Conservation (phyloP, 2,888 invertebrate genomes). For the Tortrix viridana region DNA sequence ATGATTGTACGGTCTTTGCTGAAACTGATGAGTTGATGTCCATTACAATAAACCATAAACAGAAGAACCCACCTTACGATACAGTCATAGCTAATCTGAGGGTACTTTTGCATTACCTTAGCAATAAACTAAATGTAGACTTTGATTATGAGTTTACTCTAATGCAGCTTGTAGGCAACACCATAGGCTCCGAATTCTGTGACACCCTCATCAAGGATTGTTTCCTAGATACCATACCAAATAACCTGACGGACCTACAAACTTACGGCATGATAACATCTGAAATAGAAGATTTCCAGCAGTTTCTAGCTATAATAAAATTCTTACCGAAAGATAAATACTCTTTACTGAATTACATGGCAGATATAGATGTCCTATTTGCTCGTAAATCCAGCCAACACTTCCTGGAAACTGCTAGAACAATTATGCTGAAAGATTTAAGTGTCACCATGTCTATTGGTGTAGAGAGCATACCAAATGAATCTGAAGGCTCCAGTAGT, state of each 20-base stretch:
- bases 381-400: constrained; percentile 90
- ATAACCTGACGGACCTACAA: constrained; percentile 88
- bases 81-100: constrained; percentile 84
- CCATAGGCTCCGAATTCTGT: constrained; percentile 85
- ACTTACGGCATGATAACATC: constrained; percentile 86
- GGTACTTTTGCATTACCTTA: constrained; percentile 83
- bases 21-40: constrained; percentile 63
- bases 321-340: constrained; percentile 83
- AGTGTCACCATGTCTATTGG: constrained; percentile 87
- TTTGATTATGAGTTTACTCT: constrained; percentile 60
- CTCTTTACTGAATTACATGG: constrained; percentile 87
- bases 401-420: constrained; percentile 87
- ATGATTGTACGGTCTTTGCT: constrained; percentile 69
- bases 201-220: constrained; percentile 89
- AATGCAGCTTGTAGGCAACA: constrained; percentile 82
- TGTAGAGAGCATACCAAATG: constrained; percentile 69
- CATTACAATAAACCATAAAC: constrained; percentile 69
- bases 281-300: constrained; percentile 87
- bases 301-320: constrained; percentile 82
- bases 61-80: constrained; percentile 75
- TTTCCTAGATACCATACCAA: constrained; percentile 90
- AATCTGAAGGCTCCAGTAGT: constrained; percentile 33
- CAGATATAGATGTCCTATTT: constrained; percentile 90
- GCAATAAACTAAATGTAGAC: constrained; percentile 79
- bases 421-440: constrained; percentile 91